phyloP scores from a whole-genome alignment of 2,888 invertebrate genomes.

The Cepaea hortensis region DNA sequence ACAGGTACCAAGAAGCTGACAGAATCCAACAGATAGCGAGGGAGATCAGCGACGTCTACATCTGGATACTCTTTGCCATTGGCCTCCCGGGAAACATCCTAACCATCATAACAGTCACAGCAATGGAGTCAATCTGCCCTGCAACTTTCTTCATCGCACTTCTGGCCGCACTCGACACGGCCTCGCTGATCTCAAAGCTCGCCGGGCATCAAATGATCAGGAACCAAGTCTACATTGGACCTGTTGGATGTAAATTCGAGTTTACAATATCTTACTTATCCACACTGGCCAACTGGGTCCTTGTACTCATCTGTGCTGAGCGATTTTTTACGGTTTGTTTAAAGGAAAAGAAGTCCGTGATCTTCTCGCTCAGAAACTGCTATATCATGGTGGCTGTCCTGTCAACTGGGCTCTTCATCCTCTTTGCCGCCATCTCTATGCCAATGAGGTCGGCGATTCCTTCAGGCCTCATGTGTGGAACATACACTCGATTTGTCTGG shows the following conservation, averaged over 20 bases:
- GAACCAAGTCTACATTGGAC: slow-evolving; percentile 44
- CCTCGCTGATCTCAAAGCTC: slow-evolving; percentile 49
- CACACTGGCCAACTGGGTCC: slow-evolving; percentile 54
- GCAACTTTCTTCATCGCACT: slow-evolving; percentile 50
- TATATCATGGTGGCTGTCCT: not conserved
- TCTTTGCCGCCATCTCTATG: not conserved
- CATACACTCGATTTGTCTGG: not conserved
- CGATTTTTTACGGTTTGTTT: slow-evolving; percentile 51
- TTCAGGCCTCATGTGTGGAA: not conserved
- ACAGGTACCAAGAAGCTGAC: slow-evolving; percentile 22
- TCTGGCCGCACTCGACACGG: slow-evolving; percentile 51
- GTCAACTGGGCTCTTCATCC: not conserved
- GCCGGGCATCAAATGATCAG: slow-evolving; percentile 48
- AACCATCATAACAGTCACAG: slow-evolving; percentile 48
- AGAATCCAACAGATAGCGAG: not conserved
- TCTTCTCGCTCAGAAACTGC: slow-evolving; percentile 11
- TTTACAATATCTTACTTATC: slow-evolving; percentile 38
- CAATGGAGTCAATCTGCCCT: slow-evolving; percentile 47
- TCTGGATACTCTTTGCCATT: slow-evolving; percentile 51
- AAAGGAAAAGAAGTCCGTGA: not conserved
- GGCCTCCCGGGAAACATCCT: slow-evolving; percentile 53
- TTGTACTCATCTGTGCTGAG: slow-evolving; percentile 53
- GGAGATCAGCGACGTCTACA: slow-evolving; percentile 46
- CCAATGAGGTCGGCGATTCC: not conserved
- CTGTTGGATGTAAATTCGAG: slow-evolving; percentile 48